Percentiles rank a stretch among this genome's conserved stretches.
phyloP scores from a whole-genome alignment of 2,888 invertebrate species.

The Thecophora atra region DNA sequence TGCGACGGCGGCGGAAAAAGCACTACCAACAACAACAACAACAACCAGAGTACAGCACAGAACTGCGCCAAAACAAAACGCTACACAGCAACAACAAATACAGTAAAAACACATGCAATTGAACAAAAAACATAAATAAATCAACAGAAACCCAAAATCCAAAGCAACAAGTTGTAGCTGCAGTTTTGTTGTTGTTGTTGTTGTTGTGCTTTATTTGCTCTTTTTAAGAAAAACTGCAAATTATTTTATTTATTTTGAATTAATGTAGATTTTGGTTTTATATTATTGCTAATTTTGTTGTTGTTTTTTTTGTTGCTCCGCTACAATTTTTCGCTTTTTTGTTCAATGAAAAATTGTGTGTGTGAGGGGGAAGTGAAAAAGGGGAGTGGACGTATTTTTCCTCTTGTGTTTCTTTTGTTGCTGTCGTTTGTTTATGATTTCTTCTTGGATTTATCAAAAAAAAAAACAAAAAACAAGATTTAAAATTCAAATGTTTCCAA shows the following conservation, averaged over 20 bases:
- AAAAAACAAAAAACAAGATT: no score
- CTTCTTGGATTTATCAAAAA: neutral
- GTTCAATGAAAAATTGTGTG: constrained; percentile 17
- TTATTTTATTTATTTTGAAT: constrained; percentile 7
- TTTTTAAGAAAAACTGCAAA: constrained; percentile 7
- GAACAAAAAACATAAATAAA: neutral
- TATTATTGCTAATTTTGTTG: neutral
- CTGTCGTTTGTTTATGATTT: no score
- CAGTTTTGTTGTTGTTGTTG: neutral
- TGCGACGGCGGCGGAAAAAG: constrained; percentile 8
- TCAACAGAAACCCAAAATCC: neutral
- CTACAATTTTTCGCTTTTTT: neutral
- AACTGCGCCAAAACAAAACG: neutral
- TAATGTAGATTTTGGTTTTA: no score
- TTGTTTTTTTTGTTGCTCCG: neutral
- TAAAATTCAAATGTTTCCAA: constrained; percentile 8
- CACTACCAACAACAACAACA: constrained; percentile 4
- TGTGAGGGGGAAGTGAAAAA: no score
- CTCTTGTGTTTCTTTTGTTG: no score
- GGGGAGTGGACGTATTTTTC: no score
- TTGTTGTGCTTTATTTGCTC: neutral
- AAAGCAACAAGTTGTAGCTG: neutral
- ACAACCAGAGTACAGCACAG: neutral
- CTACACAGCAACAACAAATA: neutral
- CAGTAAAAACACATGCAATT: no score